These are phyloP conservation scores for Pterocles burchelli DNA, from an alignment of 2,113 vertebrate species.

Conservation along the genomic window DNA sequence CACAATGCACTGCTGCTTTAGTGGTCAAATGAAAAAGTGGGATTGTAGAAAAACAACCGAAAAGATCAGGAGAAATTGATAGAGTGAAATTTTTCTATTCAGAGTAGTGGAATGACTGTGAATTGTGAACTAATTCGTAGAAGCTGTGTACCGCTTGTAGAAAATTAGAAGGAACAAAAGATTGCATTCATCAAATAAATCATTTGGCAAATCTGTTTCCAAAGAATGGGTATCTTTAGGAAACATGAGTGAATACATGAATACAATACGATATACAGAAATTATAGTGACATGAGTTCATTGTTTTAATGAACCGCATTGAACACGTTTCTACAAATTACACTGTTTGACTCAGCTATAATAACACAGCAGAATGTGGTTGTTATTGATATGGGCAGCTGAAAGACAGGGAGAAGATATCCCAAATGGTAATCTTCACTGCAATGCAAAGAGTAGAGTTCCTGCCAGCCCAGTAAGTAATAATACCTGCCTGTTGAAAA, in stretches of 20 bases:
- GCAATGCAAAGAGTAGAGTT: not conserved
- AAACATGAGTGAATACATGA: not conserved
- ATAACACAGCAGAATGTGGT: not conserved
- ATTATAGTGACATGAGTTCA: not conserved
- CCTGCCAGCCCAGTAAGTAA: not conserved
- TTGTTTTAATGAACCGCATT: not conserved
- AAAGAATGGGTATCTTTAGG: not conserved
- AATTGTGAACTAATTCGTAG: not conserved
- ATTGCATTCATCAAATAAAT: not conserved
- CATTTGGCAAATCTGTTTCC: not conserved
- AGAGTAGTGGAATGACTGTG: not conserved
- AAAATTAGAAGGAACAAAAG: conserved; percentile 1
- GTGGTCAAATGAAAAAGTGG: not conserved
- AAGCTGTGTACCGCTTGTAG: not conserved
- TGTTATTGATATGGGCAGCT: not conserved
- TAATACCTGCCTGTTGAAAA: not conserved
- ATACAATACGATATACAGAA: not conserved
- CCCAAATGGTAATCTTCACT: not conserved
- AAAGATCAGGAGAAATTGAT: not conserved
- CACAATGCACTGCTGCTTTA: not conserved
- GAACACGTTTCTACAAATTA: not conserved
- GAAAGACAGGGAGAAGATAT: not conserved
- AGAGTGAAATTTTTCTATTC: not conserved
- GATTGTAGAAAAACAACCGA: not conserved
- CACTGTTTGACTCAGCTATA: not conserved